Base-by-base conservation (phyloP, 2,113 vertebrate species). In the Craseonycteris thonglongyai region DNA sequence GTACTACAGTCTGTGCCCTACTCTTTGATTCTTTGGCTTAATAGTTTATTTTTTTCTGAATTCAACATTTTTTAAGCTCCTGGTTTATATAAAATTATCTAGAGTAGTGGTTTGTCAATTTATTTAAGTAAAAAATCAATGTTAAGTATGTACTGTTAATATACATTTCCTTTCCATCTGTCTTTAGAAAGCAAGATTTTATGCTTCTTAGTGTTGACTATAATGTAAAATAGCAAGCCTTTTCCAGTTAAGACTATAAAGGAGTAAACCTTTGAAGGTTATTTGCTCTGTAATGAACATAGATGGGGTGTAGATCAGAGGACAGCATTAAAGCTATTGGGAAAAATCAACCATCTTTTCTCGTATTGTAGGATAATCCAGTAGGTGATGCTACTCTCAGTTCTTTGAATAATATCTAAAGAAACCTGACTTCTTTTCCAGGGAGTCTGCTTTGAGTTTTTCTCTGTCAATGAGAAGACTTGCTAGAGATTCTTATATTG, bases 351-450 rank as follows among this genome's bases (percentile, higher is more conserved):
- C 58, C 49, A 71, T 61, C 74, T 96, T 97, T 94, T 74, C 86
- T n/a, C 9, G 2, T 88, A 38, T 81, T 95, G 26, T 83, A 61
- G 85, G 63, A 33, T 13, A 95, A 92, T 82, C 30, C 86, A 69
- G 72, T 96, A 94, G 95, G 91, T 97, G 85, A 74, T 71, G 66
- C 56, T n/a, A 74, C 88, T 93, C 40, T 82, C 61, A 93, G 74
- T 61, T 96, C 10, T 88, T 96, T 98, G 97, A 61, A 96, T 90
- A 81, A 63, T 92, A 88, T 88, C 89, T 92, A 59, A 87, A 97
- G 96, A 98, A 96, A 91, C 33, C 65, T 95, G 88, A 95, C 88
- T 33, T 4, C 76, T 96, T 95, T 97, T 97, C 96, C 96, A 95
- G 91, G 97, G 90, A 96, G 87, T 35, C 85, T 87, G 51, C 69